Percentiles rank a stretch among this genome's conserved stretches.
Evolutionary conservation across 1,140 invertebrate species (phyloP).

Genomic region (Mizuhopecten yessoensis): DNA sequence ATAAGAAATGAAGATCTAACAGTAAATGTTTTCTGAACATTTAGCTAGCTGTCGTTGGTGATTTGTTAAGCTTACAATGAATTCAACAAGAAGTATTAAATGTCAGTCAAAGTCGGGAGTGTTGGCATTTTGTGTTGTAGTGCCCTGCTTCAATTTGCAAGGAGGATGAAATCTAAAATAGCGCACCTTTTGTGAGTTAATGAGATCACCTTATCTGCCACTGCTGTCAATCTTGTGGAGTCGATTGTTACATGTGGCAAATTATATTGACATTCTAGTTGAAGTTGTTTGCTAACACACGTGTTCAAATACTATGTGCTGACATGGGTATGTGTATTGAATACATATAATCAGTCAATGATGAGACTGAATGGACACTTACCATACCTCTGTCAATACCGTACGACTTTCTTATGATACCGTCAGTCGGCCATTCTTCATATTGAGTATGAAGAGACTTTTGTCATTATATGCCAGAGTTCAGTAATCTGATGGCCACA

Average conservation of each 20-base stretch:
- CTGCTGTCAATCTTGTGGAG: neutral
- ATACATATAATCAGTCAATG: neutral
- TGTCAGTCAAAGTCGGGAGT: neutral
- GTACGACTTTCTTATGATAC: neutral
- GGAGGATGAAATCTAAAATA: neutral
- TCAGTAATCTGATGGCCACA: constrained; percentile 5
- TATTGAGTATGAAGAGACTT: neutral
- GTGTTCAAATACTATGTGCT: constrained; percentile 11
- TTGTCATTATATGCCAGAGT: neutral
- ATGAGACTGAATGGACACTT: constrained; percentile 26
- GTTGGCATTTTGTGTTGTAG: constrained; percentile 14
- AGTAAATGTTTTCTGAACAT: no score
- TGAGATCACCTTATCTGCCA: constrained; percentile 22
- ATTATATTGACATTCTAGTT: constrained; percentile 7
- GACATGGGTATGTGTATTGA: neutral
- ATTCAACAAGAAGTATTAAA: neutral
- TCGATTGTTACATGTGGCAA: constrained; percentile 5
- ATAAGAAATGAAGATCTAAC: no score
- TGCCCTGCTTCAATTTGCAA: constrained; percentile 21
- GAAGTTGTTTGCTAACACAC: constrained; percentile 32
- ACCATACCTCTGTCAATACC: constrained; percentile 37
- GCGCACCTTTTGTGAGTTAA: constrained; percentile 1
- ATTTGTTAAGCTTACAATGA: neutral
- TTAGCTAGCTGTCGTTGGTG: no score
- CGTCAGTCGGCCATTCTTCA: neutral